phyloP scores from a whole-genome alignment of 2,888 invertebrate genomes.

The Alsophila aescularia region DNA sequence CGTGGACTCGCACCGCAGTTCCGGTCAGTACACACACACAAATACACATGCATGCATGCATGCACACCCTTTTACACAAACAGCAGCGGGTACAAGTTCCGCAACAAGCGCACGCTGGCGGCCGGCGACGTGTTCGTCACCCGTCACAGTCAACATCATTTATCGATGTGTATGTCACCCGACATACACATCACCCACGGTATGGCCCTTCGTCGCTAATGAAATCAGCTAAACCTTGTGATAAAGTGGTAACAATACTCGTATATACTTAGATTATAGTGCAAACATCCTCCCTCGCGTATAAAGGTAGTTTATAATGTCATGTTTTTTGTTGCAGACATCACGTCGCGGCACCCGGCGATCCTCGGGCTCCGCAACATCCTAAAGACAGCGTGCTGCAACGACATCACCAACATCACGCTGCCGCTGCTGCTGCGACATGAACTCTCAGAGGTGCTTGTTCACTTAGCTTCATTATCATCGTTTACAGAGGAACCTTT shows the following conservation, averaged over 20 bases:
- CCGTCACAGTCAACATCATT: constrained; percentile 97
- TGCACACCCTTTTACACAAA: no score
- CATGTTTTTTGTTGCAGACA: constrained; percentile 80
- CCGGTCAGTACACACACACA: not conserved
- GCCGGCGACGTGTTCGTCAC: constrained; percentile 95
- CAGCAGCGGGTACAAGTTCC: constrained; percentile 40
- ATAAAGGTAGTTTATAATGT: no score
- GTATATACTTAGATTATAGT: no score
- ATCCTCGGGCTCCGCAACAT: constrained; percentile 97
- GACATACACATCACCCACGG: constrained; percentile 97
- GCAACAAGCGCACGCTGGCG: constrained; percentile 81
- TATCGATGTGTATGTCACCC: no score
- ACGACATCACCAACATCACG: constrained; percentile 96
- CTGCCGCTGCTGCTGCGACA: constrained; percentile 96
- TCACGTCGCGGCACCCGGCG: constrained; percentile 97
- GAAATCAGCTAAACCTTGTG: no score
- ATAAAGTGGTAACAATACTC: no score
- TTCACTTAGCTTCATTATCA: no score
- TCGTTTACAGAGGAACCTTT: no score
- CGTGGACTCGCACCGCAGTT: constrained; percentile 82
- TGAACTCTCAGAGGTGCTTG: constrained; percentile 94
- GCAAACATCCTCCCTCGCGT: no score
- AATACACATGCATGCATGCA: no score
- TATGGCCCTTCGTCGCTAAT: no score
- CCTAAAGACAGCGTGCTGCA: constrained; percentile 96